Base-by-base conservation (phyloP, 2,888 invertebrate genomes). In the Xylota segnis region DNA sequence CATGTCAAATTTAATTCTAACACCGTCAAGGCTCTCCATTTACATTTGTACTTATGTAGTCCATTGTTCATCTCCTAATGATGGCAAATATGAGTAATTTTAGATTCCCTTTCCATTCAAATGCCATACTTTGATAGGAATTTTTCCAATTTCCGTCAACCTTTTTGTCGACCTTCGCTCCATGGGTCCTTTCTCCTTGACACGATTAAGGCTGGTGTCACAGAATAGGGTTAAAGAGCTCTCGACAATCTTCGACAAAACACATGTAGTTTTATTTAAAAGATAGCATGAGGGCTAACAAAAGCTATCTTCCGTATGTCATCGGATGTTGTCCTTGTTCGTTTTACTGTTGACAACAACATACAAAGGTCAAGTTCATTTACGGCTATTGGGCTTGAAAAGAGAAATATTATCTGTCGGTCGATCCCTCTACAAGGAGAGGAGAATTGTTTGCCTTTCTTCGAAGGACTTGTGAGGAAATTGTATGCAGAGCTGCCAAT, bases 101-200 rank as follows among this genome's bases (percentile, higher is more conserved):
- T 5, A 3, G 32, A 32, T 34, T 34, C 10, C 34, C 34, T 40
- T 40, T 10, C 4, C 12, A n/a, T 12, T 12, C 40, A 40, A 40
- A 10, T 40, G 40, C 4, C 40, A n/a, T n/a, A 23, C 45, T 16
- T 45, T 16, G 37, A 12, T 6, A 18, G 18, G 14, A 23, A 23
- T 45, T 14, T 58, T 58, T 18, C 16, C 58, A 58, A 37, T 58
- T 58, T 58, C 58, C 58, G 37, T 6, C n/a, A 58, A 40, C 58
- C 58, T 37, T 37, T 58, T 23, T 58, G 58, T 58, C 23, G 58
- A 58, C 40, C 37, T 34, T 10, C 34, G 16, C 32, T 18, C 16
- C 1, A 5, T 12, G 12, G 12, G 23, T 27, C 23, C 50, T 52
- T 52, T n/a, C 14, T n/a, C 52, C 34, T 10, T 10, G 5, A 18